Evolutionary conservation across 2,888 invertebrate species (phyloP), one percentile per base, ranked within the genome.

Genomic region (Maniola hyperantus): DNA sequence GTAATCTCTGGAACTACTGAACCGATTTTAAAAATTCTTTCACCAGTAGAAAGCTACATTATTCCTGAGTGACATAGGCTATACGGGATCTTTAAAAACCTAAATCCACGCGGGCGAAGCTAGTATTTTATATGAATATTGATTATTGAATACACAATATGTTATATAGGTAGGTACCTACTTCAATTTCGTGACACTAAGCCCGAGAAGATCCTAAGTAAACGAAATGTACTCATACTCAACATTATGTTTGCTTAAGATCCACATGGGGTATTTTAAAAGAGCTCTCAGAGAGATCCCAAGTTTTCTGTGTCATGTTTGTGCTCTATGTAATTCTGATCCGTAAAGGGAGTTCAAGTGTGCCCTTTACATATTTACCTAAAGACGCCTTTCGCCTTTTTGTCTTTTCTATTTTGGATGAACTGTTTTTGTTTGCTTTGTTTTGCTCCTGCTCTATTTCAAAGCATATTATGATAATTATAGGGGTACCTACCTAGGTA

Each of bases 171-270:
- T n/a, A 53, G 26, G n/a, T 36, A 34, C 34, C 8, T 7, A 10
- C 11, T 55, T 55, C 55, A 55, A 55, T 55, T 34, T 55, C 36
- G 36, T 42, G 42, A 6, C 36, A 42, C 39, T 18, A 20, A 57
- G 13, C 57, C 20, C 42, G 36, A 57, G 57, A 42, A 57, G 20
- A 39, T 57, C 57, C 57, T 57, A 57, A 57, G 42, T 13, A 57
- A 57, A 57, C 57, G 57, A 20, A 57, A n/a, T 39, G 42, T 57
- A 57, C 57, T 57, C 57, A 55, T 55, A 55, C 57, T 20, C 42
- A 6, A 57, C 57, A 42, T 57, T 57, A 57, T 57, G 57, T 57
- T 57, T 57, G 57, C 57, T 20, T 20, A 20, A 57, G 57, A 20
- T 42, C 13, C 20, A 57, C 42, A 57, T 26, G 57, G 42, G 57